Percentiles rank a stretch among this genome's conserved stretches.
Conservation (phyloP, 1,140 invertebrate genomes). For the Aricia agestis region DNA sequence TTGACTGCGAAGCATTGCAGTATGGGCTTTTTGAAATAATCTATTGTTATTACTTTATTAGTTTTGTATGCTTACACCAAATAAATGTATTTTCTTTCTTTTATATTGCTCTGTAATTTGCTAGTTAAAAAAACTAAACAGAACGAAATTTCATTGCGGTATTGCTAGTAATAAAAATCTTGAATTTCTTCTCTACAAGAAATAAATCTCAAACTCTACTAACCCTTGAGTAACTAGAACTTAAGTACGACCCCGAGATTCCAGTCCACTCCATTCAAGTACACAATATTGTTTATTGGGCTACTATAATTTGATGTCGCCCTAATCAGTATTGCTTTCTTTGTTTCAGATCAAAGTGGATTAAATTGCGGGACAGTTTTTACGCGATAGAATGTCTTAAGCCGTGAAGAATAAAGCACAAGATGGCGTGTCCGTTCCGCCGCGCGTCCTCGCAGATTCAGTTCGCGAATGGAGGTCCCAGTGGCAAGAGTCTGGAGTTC, state of each 20-base stretch:
- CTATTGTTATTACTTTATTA: too few species aligned
- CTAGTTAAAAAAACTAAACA: too few species aligned
- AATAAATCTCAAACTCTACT: neutral
- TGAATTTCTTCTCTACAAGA: neutral
- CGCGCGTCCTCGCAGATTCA: conserved; percentile 71
- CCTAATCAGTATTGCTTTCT: neutral
- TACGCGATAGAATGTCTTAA: conserved; percentile 26
- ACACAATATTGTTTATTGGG: neutral
- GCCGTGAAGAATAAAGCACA: conserved; percentile 19
- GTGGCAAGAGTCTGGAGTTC: conserved; percentile 55
- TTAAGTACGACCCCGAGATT: neutral
- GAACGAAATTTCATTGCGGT: too few species aligned
- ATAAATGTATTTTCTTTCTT: too few species aligned
- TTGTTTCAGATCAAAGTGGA: conserved; percentile 21
- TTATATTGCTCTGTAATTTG: too few species aligned
- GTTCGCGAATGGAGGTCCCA: conserved; percentile 66
- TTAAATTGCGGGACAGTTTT: conserved; percentile 19
- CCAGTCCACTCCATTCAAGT: neutral
- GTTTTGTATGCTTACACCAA: too few species aligned
- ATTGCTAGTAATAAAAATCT: too few species aligned
- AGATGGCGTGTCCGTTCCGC: conserved; percentile 71
- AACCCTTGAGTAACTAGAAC: neutral
- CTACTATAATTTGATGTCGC: neutral
- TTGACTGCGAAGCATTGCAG: too few species aligned
- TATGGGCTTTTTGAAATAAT: too few species aligned